Evolutionary conservation across 2,888 invertebrate genomes (phyloP).

Genomic region (Ophion slaviceki): DNA sequence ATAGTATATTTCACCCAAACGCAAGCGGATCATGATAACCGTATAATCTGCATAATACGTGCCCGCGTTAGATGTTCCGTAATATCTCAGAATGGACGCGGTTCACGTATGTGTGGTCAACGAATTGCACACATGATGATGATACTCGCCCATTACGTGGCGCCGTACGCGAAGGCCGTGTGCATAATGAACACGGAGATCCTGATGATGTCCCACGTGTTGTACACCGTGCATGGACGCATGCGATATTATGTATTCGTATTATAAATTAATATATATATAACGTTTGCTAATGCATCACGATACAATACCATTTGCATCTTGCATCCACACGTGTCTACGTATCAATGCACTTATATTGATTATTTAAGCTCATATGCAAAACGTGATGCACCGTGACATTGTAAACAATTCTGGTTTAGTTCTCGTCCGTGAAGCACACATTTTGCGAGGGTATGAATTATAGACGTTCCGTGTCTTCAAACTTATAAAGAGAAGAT

Average conservation of each 20-base stretch:
- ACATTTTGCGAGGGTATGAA: neutral
- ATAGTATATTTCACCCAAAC: slow-evolving; percentile 18
- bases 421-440: neutral
- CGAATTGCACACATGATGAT: neutral
- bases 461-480: neutral
- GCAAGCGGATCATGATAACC: slow-evolving; percentile 39
- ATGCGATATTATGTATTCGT: slow-evolving; percentile 25
- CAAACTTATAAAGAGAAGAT: neutral
- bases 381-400: neutral
- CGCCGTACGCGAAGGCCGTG: neutral
- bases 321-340: neutral
- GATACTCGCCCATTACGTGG: neutral
- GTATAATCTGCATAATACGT: slow-evolving; percentile 66
- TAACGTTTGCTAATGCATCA: slow-evolving; percentile 14
- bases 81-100: slow-evolving; percentile 24
- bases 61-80: slow-evolving; percentile 62
- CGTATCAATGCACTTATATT: neutral
- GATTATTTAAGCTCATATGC: neutral
- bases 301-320: neutral
- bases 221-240: slow-evolving; percentile 1
- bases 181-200: slow-evolving; percentile 12
- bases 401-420: neutral
- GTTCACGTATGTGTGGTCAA: neutral
- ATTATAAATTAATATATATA: slow-evolving; percentile 1
- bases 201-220: slow-evolving; percentile 23